Conservation (phyloP, 2,113 vertebrate species). For the Pterocles burchelli region DNA sequence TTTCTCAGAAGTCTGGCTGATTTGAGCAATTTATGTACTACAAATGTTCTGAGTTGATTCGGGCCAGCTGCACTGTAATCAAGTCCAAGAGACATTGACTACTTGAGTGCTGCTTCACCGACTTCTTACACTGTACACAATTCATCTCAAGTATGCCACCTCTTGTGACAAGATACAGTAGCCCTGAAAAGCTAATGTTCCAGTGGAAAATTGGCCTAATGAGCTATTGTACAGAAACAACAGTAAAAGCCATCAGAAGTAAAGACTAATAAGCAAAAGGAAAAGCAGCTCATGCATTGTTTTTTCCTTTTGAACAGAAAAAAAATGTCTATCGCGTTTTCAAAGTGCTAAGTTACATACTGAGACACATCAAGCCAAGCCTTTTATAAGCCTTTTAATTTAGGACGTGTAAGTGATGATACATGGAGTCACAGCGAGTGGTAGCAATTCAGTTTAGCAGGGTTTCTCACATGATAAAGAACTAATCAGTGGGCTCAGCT, state of each 20-base stretch:
- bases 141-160: not conserved
- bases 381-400: not conserved
- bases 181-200: not conserved
- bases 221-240: not conserved
- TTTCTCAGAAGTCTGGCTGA: not conserved
- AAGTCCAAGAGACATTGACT: not conserved
- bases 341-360: not conserved
- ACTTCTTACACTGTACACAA: not conserved
- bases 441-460: not conserved
- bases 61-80: not conserved
- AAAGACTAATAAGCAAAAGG: not conserved
- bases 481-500: not conserved
- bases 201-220: not conserved
- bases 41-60: not conserved
- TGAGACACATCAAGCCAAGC: not conserved
- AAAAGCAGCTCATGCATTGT: not conserved
- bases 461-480: not conserved
- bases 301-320: not conserved
- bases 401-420: not conserved
- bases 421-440: not conserved
- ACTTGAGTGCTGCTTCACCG: not conserved
- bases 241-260: not conserved
- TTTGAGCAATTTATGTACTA: not conserved
- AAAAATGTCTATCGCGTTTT: not conserved
- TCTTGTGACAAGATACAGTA: not conserved